These are phyloP conservation scores for Atta cephalotes DNA, from an alignment of 1,140 invertebrate species.

Conservation along the genomic window DNA sequence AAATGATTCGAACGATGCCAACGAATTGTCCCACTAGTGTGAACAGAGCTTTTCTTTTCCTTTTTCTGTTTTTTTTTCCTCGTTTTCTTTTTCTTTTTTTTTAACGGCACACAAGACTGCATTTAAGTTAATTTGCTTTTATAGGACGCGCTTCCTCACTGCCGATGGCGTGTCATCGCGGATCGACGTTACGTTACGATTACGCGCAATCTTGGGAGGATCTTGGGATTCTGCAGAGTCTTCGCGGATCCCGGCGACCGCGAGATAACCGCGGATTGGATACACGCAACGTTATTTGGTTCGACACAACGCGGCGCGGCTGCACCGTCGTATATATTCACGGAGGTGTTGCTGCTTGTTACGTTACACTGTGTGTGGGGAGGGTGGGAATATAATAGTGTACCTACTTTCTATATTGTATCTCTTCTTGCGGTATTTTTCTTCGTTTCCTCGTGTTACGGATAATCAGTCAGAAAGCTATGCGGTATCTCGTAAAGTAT, in stretches of 20 bases:
- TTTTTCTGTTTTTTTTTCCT: not conserved
- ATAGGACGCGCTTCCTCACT: constrained; percentile 31
- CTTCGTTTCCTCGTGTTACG: constrained; percentile 78
- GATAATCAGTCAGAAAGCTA: constrained; percentile 86
- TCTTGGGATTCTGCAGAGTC: constrained; percentile 36
- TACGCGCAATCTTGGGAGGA: constrained; percentile 24
- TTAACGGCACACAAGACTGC: constrained; percentile 53
- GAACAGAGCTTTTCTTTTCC: constrained; percentile 37
- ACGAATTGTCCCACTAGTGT: constrained; percentile 65
- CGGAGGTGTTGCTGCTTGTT: constrained; percentile 29
- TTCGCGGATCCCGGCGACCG: constrained; percentile 41
- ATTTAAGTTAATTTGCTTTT: constrained; percentile 36
- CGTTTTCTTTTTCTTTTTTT: constrained; percentile 24
- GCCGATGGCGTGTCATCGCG: constrained; percentile 40
- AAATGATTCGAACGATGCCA: constrained; percentile 71
- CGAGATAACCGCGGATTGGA: constrained; percentile 28
- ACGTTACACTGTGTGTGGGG: constrained; percentile 10
- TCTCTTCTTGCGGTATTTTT: constrained; percentile 18
- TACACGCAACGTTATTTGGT: constrained; percentile 44
- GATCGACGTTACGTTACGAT: constrained; percentile 38
- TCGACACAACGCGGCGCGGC: constrained; percentile 56
- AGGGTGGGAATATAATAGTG: constrained; percentile 14
- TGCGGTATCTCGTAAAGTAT: constrained; percentile 76
- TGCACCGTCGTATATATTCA: constrained; percentile 3
- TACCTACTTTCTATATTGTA: constrained; percentile 49